Base-by-base conservation (phyloP, 2,888 invertebrate genomes). In the Teinopalpus imperialis region DNA sequence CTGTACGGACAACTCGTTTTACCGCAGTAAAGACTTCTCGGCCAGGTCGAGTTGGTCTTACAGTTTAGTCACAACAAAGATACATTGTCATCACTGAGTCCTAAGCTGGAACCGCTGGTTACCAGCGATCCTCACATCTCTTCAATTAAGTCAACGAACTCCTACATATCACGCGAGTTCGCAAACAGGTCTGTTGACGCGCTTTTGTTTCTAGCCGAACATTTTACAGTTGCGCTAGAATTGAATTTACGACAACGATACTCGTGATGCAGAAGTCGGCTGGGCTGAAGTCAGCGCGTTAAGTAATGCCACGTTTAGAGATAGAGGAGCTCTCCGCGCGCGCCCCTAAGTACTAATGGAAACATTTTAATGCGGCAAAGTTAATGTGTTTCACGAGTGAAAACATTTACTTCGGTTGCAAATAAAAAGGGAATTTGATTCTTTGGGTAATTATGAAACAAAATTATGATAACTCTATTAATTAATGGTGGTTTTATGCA, bases 231-330 rank as follows among this genome's bases (percentile, higher is more conserved):
- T 16, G 36, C 31, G 32, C 26, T 31, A 31, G 39, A 45, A 45
- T 45, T 45, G 44, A 45, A 45, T 45, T 45, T 45, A 45, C 39
- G 39, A 39, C 31, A 20, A 31, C 20, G 39, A 39, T 45, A 39
- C n/a, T n/a, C n/a, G n/a, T n/a, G n/a, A 45, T 45, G 39, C 37
- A 12, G 20, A 26, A 27, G 26, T 2, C 13, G 43, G 44, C 32
- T 14, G 36, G 5, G n/a, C 23, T 10, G 10, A 18, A 18, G 20
- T 8, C 21, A 14, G 30, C 23, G 13, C 26, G 12, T 5, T 36
- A 43, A 27, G 44, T 39, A 39, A 39, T 39, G 39, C 21, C 10
- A 10, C 44, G 21, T 39, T 32, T 32, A 21, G 39, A 39, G 32
- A 32, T 39, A 45, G 44, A 39, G 20, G 31, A 20, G 24, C 44